Percentiles rank a stretch among this genome's conserved stretches.
Conservation (phyloP, 1,140 invertebrate genomes). For the Spodoptera frugiperda region DNA sequence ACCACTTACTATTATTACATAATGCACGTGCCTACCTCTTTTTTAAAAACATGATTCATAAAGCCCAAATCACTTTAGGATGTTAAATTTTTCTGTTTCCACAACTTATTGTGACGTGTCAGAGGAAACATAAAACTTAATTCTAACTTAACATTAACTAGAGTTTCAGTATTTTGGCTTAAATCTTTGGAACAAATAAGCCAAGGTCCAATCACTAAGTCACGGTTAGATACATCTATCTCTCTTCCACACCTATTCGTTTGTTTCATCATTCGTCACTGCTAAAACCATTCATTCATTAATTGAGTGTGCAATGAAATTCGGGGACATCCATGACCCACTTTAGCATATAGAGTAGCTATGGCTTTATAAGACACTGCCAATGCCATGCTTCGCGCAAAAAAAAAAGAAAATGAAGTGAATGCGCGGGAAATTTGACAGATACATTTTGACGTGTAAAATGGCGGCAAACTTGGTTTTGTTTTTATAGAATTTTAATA, state of each 20-base stretch:
- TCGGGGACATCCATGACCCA: slow-evolving; percentile 70
- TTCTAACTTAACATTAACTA: too few relatives aligned
- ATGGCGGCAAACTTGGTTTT: not conserved
- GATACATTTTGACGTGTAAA: not conserved
- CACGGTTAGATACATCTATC: slow-evolving; percentile 11
- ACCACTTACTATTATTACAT: too few relatives aligned
- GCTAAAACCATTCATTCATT: slow-evolving; percentile 55
- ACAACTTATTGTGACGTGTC: too few relatives aligned
- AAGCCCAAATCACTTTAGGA: too few relatives aligned
- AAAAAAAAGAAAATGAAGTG: slow-evolving; percentile 29
- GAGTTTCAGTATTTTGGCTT: too few relatives aligned
- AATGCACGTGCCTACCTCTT: too few relatives aligned
- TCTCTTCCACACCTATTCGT: slow-evolving; percentile 24
- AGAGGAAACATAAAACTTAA: too few relatives aligned
- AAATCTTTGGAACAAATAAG: slow-evolving; percentile 3
- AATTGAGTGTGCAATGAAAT: slow-evolving; percentile 64
- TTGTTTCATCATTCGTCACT: slow-evolving; percentile 23
- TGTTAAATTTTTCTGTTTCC: too few relatives aligned
- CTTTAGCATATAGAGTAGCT: slow-evolving; percentile 51
- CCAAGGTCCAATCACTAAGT: slow-evolving; percentile 5
- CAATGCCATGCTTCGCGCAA: slow-evolving; percentile 12
- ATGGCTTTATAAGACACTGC: slow-evolving; percentile 29
- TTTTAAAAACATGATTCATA: too few relatives aligned
- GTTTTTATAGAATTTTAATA: not conserved
- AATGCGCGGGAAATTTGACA: not conserved